Percentiles rank a stretch among this genome's conserved stretches.
Evolutionary conservation across 1,140 invertebrate genomes (phyloP).

Genomic region (Brachionus rotundiformis): DNA sequence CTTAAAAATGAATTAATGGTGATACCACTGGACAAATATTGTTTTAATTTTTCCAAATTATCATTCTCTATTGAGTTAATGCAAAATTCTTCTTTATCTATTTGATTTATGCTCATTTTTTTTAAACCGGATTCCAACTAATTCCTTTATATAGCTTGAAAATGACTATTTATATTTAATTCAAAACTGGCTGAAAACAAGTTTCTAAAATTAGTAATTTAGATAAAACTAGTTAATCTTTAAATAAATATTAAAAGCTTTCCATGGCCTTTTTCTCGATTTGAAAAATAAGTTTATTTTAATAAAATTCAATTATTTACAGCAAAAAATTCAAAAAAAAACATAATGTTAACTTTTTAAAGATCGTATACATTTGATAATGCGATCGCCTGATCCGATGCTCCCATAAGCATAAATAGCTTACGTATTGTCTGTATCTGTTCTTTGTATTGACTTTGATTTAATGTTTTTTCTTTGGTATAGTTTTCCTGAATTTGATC

Average conservation of each 20-base stretch:
- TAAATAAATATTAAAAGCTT: slow-evolving; percentile 38
- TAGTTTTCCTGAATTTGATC: slow-evolving; percentile 56
- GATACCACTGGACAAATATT: background rate
- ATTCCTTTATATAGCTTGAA: background rate
- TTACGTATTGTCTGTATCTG: slow-evolving; percentile 60
- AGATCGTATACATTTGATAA: slow-evolving; percentile 60
- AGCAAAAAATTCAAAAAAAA: background rate
- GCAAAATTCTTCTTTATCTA: slow-evolving; percentile 45
- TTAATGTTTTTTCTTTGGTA: slow-evolving; percentile 53
- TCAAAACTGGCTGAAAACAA: slow-evolving; percentile 20
- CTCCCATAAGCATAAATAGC: slow-evolving; percentile 61
- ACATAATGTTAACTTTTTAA: slow-evolving; percentile 48
- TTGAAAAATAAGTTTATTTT: slow-evolving; percentile 23
- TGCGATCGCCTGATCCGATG: slow-evolving; percentile 59
- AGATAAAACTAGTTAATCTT: slow-evolving; percentile 19
- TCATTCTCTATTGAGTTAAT: slow-evolving; percentile 9
- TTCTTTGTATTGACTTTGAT: slow-evolving; percentile 57
- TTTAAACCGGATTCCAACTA: background rate
- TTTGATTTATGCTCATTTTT: slow-evolving; percentile 49
- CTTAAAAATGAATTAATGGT: slow-evolving; percentile 43
- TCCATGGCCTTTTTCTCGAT: background rate
- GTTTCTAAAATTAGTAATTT: slow-evolving; percentile 38
- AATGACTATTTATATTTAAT: background rate
- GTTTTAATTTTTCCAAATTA: slow-evolving; percentile 44
- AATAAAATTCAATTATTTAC: background rate